Percentiles rank a stretch among this genome's conserved stretches.
Evolutionary conservation across 2,113 vertebrate species (phyloP).

Genomic region (Donacobius atricapilla): DNA sequence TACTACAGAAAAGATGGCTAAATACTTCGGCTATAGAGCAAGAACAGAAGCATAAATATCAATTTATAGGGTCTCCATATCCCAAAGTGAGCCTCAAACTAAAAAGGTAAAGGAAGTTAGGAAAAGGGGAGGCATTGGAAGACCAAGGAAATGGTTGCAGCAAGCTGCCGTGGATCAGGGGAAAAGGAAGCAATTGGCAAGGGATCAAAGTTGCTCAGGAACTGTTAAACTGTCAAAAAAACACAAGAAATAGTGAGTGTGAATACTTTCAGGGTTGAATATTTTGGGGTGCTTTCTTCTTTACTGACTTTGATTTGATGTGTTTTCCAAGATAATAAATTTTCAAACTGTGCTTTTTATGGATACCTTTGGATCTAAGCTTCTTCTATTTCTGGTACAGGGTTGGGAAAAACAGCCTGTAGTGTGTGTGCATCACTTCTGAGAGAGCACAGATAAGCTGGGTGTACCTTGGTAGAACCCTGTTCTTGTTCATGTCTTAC

Average conservation of each 20-base stretch:
- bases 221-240: neutral
- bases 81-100: neutral
- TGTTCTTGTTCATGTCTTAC: neutral
- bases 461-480: neutral
- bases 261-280: neutral
- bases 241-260: neutral
- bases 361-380: neutral
- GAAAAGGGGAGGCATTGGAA: neutral
- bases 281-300: constrained; percentile 1
- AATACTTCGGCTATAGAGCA: neutral
- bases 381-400: neutral
- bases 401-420: neutral
- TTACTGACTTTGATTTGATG: neutral
- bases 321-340: neutral
- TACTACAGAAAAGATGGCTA: neutral
- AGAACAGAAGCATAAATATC: neutral
- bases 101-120: neutral
- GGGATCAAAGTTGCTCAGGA: neutral
- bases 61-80: neutral
- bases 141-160: neutral
- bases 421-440: neutral
- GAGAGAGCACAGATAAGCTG: neutral
- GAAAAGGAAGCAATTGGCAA: neutral
- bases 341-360: neutral
- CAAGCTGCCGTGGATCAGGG: neutral